Percentiles rank a stretch among this genome's conserved stretches.
These are phyloP conservation scores for Mareca penelope DNA, from an alignment of 2,797 vertebrate genomes.

Conservation along the genomic window DNA sequence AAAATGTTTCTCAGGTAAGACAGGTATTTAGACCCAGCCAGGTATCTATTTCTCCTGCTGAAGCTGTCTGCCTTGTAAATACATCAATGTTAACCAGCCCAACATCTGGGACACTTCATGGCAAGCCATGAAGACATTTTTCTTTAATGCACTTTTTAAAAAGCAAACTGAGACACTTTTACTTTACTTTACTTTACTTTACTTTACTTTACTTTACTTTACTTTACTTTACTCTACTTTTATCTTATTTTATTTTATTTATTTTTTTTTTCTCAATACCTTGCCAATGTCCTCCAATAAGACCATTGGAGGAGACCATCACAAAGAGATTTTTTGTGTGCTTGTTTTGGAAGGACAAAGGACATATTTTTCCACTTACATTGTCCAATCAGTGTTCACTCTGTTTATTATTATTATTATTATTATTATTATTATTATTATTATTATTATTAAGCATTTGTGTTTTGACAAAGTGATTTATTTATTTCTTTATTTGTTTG, in stretches of 20 bases:
- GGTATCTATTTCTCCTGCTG: not conserved
- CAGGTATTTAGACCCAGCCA: not conserved
- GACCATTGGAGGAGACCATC: not conserved
- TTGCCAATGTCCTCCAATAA: not conserved
- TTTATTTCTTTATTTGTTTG: not conserved
- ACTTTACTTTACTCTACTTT: too few species aligned
- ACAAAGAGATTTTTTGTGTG: not conserved
- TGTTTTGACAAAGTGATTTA: fast-evolving
- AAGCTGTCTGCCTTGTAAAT: fast-evolving
- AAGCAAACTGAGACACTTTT: not conserved
- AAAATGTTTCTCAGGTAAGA: not conserved
- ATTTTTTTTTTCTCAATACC: fast-evolving
- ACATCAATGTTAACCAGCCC: fast-evolving
- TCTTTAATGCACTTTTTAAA: not conserved
- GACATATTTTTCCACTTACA: fast-evolving
- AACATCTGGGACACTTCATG: fast-evolving
- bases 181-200: not conserved
- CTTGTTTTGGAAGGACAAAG: not conserved
- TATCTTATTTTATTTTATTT: too few species aligned
- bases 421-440: not conserved
- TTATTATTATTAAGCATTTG: not conserved
- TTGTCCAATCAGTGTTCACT: not conserved
- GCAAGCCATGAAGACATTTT: fast-evolving
- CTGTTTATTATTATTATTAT: too few species aligned
- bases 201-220: too few species aligned